Conservation (phyloP, 2,888 invertebrate genomes). For the Sphecodes monilicornis region DNA sequence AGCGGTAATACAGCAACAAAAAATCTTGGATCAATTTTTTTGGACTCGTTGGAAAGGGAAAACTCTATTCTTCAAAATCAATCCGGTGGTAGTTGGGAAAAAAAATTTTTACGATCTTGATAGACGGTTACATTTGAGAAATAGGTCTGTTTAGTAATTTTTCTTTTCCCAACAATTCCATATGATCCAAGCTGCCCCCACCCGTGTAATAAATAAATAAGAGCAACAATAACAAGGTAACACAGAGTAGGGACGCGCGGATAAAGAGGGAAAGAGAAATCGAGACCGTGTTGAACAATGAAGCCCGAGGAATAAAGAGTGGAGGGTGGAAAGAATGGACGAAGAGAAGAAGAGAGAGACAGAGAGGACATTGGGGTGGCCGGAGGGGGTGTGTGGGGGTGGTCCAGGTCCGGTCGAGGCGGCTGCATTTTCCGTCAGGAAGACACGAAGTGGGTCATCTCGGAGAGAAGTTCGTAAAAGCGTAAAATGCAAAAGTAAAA, state of each 20-base stretch:
- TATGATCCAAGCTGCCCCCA: neutral
- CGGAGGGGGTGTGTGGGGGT: neutral
- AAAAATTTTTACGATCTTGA: no score
- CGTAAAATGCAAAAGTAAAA: constrained; percentile 68
- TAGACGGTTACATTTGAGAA: neutral
- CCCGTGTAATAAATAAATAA: neutral
- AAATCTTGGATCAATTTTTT: neutral
- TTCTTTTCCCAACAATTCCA: neutral
- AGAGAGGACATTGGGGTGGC: neutral
- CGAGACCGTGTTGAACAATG: neutral
- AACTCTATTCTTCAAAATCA: neutral
- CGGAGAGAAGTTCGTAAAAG: constrained; percentile 66
- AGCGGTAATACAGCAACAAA: neutral
- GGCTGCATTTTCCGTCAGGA: constrained; percentile 59
- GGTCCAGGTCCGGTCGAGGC: constrained; percentile 20
- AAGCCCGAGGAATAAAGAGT: neutral
- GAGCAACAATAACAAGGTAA: neutral
- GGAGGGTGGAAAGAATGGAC: neutral
- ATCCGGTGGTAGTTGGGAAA: no score
- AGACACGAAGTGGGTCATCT: constrained; percentile 70
- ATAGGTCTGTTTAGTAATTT: neutral
- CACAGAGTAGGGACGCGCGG: neutral
- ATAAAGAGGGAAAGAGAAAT: neutral
- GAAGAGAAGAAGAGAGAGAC: neutral
- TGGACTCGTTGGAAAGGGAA: no score